A percentile compares a stretch with the other conserved stretches of the same genome.
These are phyloP conservation scores for Notechis scutatus DNA, from an alignment of 2,113 vertebrate species.

Conservation along the genomic window DNA sequence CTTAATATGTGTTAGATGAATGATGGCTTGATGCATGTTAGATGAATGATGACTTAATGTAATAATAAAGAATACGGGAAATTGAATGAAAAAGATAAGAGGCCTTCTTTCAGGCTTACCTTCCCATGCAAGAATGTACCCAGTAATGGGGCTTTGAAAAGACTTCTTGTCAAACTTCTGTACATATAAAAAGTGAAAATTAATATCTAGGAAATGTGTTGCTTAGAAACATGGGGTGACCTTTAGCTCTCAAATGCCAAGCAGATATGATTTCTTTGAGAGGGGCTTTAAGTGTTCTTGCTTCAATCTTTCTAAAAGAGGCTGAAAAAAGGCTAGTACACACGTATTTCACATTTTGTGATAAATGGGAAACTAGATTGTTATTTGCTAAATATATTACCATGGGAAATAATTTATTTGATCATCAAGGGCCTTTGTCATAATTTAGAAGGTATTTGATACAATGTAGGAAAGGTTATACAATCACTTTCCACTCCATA, in stretches of 20 bases:
- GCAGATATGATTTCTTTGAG: neutral
- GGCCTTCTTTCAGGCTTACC: neutral
- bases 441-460: neutral
- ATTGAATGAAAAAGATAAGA: neutral
- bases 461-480: neutral
- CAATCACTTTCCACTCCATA: neutral
- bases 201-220: conserved; percentile 6
- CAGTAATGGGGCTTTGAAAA: neutral
- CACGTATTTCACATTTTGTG: neutral
- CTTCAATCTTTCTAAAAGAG: neutral
- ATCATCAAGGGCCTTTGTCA: neutral
- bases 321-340: neutral
- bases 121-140: conserved; percentile 1
- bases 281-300: neutral
- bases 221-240: neutral
- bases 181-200: neutral
- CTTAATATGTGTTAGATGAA: neutral
- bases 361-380: conserved; percentile 2
- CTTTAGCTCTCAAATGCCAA: neutral
- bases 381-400: neutral
- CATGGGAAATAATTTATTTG: neutral
- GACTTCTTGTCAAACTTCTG: neutral
- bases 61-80: neutral
- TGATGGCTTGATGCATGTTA: neutral
- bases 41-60: neutral